A percentile compares a stretch with the other conserved stretches of the same genome.
These are phyloP conservation scores for Cryptotermes secundus DNA, from an alignment of 1,140 invertebrate genomes.

Conservation along the genomic window DNA sequence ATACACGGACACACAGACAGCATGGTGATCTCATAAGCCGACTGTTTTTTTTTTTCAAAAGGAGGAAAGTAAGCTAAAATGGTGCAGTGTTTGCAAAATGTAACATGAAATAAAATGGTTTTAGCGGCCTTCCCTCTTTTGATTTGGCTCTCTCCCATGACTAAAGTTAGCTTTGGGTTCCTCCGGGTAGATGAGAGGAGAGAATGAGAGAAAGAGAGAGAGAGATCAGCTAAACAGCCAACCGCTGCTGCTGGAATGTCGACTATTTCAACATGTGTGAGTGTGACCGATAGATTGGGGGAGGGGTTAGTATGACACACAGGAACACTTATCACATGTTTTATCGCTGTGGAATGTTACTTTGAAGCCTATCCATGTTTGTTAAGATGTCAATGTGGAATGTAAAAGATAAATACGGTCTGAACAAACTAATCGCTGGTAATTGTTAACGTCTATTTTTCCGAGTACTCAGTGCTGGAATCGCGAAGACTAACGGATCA, in stretches of 20 bases:
- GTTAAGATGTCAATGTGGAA: neutral
- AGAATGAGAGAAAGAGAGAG: neutral
- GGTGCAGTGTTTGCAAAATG: neutral
- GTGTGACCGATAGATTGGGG: neutral
- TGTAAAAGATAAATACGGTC: neutral
- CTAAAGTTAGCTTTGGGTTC: constrained; percentile 3
- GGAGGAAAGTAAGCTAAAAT: no score
- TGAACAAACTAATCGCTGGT: neutral
- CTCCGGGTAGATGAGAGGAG: neutral
- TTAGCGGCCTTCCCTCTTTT: constrained; percentile 3
- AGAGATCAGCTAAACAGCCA: neutral
- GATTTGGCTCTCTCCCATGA: neutral
- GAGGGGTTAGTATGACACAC: constrained; percentile 1
- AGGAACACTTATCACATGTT: neutral
- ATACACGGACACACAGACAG: no score
- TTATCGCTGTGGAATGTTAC: neutral
- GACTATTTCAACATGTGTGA: no score
- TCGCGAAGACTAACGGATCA: no score
- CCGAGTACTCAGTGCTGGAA: no score
- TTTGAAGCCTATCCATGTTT: neutral
- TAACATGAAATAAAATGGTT: neutral
- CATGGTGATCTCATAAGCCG: no score
- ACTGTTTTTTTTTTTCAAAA: no score
- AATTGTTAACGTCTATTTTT: no score
- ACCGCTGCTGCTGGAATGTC: neutral